Evolutionary conservation across 2,888 invertebrate species (phyloP), one percentile per base, ranked within the genome.

Genomic region (Drosophila formosana): DNA sequence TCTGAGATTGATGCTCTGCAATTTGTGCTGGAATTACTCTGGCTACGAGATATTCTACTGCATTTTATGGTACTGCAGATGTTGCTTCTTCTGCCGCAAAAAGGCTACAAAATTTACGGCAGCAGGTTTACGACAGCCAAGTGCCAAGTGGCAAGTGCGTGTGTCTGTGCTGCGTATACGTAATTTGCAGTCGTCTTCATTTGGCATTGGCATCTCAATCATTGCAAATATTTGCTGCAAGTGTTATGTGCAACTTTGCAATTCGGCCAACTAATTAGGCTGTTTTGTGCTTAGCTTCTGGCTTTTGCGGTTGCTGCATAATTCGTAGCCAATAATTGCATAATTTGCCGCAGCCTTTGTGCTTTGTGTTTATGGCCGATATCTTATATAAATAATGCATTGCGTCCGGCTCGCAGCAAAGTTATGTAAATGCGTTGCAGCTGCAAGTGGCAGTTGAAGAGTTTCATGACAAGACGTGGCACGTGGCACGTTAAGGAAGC

Each of bases 1-100:
- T 66, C 76, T 76, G 78, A 89, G 89, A 86, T 86, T 86, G 89
- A 86, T 86, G 88, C 72, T 43, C 51, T 58, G 72, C 80, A 88
- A 88, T 86, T 85, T 87, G 71, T 84, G 82, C 64, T 70, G 72
- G 75, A 72, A 87, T 79, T 79, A 71, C 77, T 66, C 79, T 75
- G 61, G 73, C 66, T 62, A 56, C 55, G 7, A 8, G 28, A 23
- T 53, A 77, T 77, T 81, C 71, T 63, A 58, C 76, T 80, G 85
- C 85, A 89, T 81, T 81, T 77, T 73, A 79, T 87, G 81, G 66
- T 53, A 66, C 80, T 84, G 78, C 74, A 77, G 65, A 70, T 72
- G 71, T 60, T 72, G 71, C 58, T 75, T 72, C 67, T 43, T 25
- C 61, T 26, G 62, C 66, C 76, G 51, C 82, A 82, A 69, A 74